phyloP scores from a whole-genome alignment of 2,113 vertebrate species.

The Carassius carassius region DNA sequence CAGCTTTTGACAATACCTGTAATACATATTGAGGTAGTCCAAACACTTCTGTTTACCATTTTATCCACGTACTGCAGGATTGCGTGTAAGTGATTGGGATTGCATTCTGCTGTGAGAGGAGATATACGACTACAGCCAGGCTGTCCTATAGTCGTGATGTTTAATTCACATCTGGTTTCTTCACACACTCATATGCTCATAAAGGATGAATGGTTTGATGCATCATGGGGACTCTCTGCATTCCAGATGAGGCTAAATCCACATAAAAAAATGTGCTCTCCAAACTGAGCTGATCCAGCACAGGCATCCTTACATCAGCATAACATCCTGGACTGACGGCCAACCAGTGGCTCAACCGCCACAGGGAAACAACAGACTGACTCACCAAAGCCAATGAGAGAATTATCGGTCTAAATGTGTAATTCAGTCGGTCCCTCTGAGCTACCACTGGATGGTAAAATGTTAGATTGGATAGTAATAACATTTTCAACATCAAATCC shows the following conservation, averaged over 20 bases:
- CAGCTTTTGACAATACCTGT: neutral
- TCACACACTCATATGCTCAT: constrained; percentile 55
- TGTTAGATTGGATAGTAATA: neutral
- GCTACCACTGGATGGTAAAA: neutral
- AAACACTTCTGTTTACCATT: constrained; percentile 23
- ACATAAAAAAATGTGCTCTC: constrained; percentile 51
- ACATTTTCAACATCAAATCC: neutral
- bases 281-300: constrained; percentile 12
- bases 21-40: constrained; percentile 1
- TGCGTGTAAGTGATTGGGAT: neutral
- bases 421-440: neutral
- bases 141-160: constrained; percentile 39
- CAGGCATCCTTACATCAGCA: constrained; percentile 5
- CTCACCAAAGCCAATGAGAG: neutral
- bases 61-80: neutral
- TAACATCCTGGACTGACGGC: constrained; percentile 21
- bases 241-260: constrained; percentile 46
- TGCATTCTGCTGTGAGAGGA: neutral
- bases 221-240: constrained; percentile 48
- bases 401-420: neutral
- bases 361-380: constrained; percentile 22
- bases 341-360: constrained; percentile 8
- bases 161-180: constrained; percentile 54
- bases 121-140: neutral
- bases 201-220: constrained; percentile 62